Evolutionary conservation across 2,113 vertebrate species (phyloP).

Genomic region (Caranx melampygus): DNA sequence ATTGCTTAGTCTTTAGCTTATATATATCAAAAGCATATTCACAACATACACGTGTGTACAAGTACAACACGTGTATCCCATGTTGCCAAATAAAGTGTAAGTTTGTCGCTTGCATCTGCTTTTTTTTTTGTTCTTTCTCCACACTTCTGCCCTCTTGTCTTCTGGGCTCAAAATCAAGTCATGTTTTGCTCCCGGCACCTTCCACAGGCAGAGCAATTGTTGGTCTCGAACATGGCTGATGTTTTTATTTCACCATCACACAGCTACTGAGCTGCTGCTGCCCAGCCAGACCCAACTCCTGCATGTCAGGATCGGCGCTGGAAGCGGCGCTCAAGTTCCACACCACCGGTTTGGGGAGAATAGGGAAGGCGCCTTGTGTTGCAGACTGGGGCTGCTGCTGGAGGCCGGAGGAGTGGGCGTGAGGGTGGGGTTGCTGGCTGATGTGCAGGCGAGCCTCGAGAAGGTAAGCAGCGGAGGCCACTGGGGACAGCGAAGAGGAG

Average conservation of each 20-base stretch:
- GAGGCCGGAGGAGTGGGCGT: slow-evolving; percentile 46
- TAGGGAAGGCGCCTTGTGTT: slow-evolving; percentile 52
- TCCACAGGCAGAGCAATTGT: slow-evolving; percentile 8
- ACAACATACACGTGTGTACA: slow-evolving; percentile 41
- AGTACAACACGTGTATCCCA: slow-evolving; percentile 50
- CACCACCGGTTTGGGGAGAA: slow-evolving; percentile 83
- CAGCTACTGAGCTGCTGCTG: slow-evolving; percentile 87
- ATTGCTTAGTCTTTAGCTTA: slow-evolving; percentile 84
- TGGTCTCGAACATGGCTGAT: neutral
- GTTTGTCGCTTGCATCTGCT: slow-evolving; percentile 40
- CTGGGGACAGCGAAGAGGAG: slow-evolving; percentile 85
- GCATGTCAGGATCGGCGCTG: slow-evolving; percentile 66
- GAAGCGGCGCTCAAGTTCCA: slow-evolving; percentile 84
- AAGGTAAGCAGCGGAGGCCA: slow-evolving; percentile 89
- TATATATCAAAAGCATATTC: slow-evolving; percentile 56
- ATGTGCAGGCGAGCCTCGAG: slow-evolving; percentile 91
- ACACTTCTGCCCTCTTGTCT: slow-evolving; percentile 27
- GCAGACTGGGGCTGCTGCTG: slow-evolving; percentile 75
- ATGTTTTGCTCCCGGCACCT: neutral
- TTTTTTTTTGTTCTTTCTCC: slow-evolving; percentile 40
- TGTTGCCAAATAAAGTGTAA: slow-evolving; percentile 39
- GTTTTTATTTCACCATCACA: slow-evolving; percentile 90
- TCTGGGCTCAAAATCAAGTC: slow-evolving; percentile 17
- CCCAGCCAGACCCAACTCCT: slow-evolving; percentile 71
- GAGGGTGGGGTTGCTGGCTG: slow-evolving; percentile 78